phyloP scores from a whole-genome alignment of 2,888 invertebrate species.

The Monopis laevigella region DNA sequence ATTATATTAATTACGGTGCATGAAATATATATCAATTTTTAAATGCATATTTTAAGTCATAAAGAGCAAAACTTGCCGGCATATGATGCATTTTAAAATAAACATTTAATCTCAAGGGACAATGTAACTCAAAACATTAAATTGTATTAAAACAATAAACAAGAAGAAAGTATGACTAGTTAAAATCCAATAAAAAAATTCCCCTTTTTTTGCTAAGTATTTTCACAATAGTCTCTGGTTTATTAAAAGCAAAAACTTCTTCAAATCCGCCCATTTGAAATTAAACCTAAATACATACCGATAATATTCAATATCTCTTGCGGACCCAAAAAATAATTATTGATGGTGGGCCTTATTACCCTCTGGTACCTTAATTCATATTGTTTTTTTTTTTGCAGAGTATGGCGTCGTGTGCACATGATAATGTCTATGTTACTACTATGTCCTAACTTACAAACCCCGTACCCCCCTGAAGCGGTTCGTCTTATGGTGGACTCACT shows the following conservation, averaged over 20 bases:
- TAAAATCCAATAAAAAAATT: constrained; percentile 5
- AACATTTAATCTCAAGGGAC: no score
- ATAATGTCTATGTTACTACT: constrained; percentile 77
- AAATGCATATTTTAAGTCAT: no score
- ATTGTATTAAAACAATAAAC: constrained; percentile 7
- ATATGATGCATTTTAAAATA: no score
- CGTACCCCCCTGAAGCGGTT: constrained; percentile 71
- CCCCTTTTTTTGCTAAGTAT: constrained; percentile 4
- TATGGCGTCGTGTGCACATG: constrained; percentile 79
- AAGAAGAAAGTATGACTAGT: constrained; percentile 4
- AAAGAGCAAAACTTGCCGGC: no score
- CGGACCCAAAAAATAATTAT: background rate
- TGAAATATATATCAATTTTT: no score
- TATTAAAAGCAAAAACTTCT: background rate
- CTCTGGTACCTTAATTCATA: no score
- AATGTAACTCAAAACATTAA: no score
- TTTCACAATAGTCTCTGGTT: constrained; percentile 2
- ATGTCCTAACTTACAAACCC: constrained; percentile 76
- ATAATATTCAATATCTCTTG: no score
- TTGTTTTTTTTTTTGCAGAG: constrained; percentile 16
- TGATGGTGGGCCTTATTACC: no score
- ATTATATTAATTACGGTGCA: no score
- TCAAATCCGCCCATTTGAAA: no score
- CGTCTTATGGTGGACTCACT: constrained; percentile 71
- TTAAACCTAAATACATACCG: no score